phyloP scores from a whole-genome alignment of 2,888 invertebrate species.

The Ditula angustiorana region DNA sequence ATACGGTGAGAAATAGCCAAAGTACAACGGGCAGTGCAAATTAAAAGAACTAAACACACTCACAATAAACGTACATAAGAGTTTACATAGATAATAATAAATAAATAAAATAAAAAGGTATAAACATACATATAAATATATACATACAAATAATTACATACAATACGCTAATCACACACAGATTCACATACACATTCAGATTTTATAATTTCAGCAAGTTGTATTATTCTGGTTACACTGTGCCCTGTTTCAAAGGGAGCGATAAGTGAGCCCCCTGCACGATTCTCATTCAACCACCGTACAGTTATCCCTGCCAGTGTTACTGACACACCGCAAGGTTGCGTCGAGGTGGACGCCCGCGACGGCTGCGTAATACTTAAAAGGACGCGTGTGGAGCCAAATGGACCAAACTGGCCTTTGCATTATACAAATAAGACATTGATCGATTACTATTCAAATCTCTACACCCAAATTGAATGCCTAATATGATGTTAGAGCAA shows the following conservation, averaged over 20 bases:
- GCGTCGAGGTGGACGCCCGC: constrained; percentile 75
- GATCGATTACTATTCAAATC: constrained; percentile 26
- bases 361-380: constrained; percentile 62
- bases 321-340: constrained; percentile 82
- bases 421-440: constrained; percentile 14
- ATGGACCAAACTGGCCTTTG: constrained; percentile 51
- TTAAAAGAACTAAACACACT: no score
- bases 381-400: constrained; percentile 63
- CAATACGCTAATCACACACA: no score
- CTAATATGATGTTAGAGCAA: background rate
- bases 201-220: no score
- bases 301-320: constrained; percentile 76
- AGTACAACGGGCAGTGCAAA: no score
- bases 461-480: constrained; percentile 13
- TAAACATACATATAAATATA: no score
- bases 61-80: no score
- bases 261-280: constrained; percentile 49
- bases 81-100: no score
- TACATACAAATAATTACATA: no score
- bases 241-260: background rate
- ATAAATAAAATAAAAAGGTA: no score
- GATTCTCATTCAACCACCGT: constrained; percentile 73
- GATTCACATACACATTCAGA: no score
- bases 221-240: background rate
- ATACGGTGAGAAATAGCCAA: no score